Percentiles rank a stretch among this genome's conserved stretches.
Evolutionary conservation across 2,797 vertebrate species (phyloP).

Genomic region (Spatula versicolor): DNA sequence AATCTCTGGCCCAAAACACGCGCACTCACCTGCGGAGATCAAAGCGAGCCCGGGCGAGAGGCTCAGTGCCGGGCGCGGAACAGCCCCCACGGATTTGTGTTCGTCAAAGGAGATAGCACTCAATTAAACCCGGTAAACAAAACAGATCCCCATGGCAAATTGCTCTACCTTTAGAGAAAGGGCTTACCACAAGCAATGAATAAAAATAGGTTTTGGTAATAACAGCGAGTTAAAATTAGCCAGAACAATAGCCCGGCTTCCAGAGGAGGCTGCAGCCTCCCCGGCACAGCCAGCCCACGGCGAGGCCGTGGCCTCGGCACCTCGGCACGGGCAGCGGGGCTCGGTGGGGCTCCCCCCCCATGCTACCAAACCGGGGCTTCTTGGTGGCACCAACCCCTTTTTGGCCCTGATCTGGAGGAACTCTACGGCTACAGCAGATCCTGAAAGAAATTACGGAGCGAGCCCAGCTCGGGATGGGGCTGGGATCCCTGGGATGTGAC

Average conservation of each 20-base stretch:
- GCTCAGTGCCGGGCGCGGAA: neutral
- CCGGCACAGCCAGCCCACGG: neutral
- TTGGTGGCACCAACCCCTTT: too few relatives aligned
- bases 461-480: neutral
- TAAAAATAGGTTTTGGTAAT: conserved; percentile 64
- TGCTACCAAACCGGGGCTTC: neutral
- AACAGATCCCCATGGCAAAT: conserved; percentile 25
- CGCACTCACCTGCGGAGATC: conserved; percentile 41
- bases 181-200: conserved; percentile 67
- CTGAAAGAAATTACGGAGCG: neutral
- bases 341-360: neutral
- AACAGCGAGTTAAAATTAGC: conserved; percentile 69
- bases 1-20: conserved; percentile 9
- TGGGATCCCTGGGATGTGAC: conserved; percentile 31
- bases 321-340: neutral
- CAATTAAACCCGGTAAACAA: conserved; percentile 34
- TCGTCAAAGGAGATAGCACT: conserved; percentile 13
- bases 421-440: neutral
- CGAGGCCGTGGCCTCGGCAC: too few relatives aligned
- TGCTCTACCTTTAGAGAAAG: conserved; percentile 67
- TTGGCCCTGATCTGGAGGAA: neutral
- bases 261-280: conserved; percentile 62
- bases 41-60: neutral
- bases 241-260: conserved; percentile 63
- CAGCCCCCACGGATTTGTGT: conserved; percentile 29